Conservation (phyloP, 2,888 invertebrate species). For the Euplexia lucipara region DNA sequence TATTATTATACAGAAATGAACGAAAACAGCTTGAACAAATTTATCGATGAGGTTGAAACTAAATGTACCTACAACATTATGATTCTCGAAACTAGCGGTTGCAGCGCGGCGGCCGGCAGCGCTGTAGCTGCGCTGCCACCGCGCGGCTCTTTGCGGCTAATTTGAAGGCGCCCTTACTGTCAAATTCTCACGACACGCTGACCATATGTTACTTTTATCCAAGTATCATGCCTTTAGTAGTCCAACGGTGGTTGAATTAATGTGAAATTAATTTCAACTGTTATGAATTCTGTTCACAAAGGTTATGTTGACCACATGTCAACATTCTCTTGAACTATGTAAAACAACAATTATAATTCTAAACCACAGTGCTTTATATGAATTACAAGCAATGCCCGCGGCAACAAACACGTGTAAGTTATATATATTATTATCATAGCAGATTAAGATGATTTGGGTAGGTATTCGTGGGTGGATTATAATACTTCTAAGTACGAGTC, state of each 20-base stretch:
- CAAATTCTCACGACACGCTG: neutral
- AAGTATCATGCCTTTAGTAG: constrained; percentile 21
- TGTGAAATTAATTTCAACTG: constrained; percentile 36
- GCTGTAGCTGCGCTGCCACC: too few relatives aligned
- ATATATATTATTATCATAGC: neutral
- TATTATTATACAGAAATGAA: too few relatives aligned
- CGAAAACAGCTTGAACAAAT: too few relatives aligned
- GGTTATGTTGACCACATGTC: constrained; percentile 34
- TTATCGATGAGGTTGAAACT: too few relatives aligned
- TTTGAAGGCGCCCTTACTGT: too few relatives aligned
- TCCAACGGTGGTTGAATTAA: constrained; percentile 27
- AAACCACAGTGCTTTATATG: constrained; percentile 18
- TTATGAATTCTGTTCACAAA: constrained; percentile 37
- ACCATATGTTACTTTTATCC: constrained; percentile 6
- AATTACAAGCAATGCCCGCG: neutral
- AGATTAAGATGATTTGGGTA: too few relatives aligned
- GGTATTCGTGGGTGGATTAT: too few relatives aligned
- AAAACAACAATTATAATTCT: constrained; percentile 33
- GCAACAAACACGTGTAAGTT: neutral
- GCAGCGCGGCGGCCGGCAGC: too few relatives aligned
- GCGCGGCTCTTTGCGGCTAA: too few relatives aligned
- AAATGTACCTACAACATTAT: too few relatives aligned
- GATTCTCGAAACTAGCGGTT: too few relatives aligned
- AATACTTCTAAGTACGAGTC: too few relatives aligned
- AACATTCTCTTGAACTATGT: constrained; percentile 35